A percentile compares a stretch with the other conserved stretches of the same genome.
Evolutionary conservation across 2,797 vertebrate genomes (phyloP).

Genomic region (Acanthurus tractus): DNA sequence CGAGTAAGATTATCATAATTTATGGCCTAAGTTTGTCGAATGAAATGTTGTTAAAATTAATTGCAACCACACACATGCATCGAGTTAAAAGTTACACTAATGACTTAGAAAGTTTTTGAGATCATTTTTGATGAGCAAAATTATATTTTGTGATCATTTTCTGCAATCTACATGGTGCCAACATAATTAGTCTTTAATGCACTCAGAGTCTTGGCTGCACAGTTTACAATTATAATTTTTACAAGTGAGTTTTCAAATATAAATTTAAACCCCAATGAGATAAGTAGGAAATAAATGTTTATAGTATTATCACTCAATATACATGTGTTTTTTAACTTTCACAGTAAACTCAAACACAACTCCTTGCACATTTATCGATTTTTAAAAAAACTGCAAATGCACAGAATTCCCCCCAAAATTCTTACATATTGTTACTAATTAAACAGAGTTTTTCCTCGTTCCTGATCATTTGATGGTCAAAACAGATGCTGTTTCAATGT

Average conservation of each 20-base stretch:
- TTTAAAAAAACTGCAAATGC: no score
- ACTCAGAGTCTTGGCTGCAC: neutral
- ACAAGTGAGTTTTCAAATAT: neutral
- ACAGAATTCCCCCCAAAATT: neutral
- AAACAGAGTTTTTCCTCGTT: neutral
- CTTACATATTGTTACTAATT: neutral
- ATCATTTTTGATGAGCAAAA: neutral
- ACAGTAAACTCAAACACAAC: neutral
- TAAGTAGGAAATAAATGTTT: neutral
- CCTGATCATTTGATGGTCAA: neutral
- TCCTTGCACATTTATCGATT: neutral
- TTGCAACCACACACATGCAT: no score
- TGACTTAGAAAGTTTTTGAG: neutral
- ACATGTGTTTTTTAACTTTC: neutral
- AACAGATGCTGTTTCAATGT: constrained; percentile 21
- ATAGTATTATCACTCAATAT: neutral
- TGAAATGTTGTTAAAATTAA: no score
- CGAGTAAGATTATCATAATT: no score
- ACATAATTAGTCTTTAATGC: neutral
- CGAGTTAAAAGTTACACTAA: neutral
- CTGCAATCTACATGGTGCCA: neutral
- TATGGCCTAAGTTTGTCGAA: no score
- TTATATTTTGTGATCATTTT: neutral
- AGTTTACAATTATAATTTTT: neutral
- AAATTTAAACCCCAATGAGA: neutral